Percentiles rank a stretch among this genome's conserved stretches.
Evolutionary conservation across 2,797 vertebrate species (phyloP).

Genomic region (Falco rusticolus): DNA sequence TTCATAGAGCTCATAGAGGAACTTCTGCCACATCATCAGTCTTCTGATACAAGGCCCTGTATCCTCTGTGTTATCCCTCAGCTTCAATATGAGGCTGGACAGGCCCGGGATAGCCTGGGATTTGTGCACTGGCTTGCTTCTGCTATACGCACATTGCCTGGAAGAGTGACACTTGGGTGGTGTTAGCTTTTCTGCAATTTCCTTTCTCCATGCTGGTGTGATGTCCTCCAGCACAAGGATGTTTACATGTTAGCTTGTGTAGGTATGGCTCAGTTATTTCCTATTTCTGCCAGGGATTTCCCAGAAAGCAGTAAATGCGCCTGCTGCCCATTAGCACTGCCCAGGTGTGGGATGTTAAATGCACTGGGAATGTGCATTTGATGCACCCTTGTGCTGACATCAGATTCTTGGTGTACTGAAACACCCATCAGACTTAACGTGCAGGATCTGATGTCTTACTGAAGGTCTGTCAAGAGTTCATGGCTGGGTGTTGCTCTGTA

Average conservation of each 20-base stretch:
- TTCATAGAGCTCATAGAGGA: neutral
- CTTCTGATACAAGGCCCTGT: neutral
- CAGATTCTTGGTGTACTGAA: neutral
- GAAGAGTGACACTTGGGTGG: accelerated
- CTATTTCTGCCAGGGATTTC: neutral
- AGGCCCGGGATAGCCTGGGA: neutral
- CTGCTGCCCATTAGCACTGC: neutral
- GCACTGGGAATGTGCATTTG: neutral
- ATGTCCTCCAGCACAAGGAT: neutral
- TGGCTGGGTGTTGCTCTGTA: neutral
- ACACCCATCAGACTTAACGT: accelerated
- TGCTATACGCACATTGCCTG: neutral
- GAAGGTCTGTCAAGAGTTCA: neutral
- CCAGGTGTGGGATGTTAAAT: neutral
- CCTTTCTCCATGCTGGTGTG: neutral
- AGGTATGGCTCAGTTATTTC: neutral
- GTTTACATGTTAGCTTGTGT: neutral
- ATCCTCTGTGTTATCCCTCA: neutral
- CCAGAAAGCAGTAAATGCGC: neutral
- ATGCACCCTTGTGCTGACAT: neutral
- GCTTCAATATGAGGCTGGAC: neutral
- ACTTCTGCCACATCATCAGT: neutral
- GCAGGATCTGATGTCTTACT: neutral
- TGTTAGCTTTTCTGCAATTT: neutral
- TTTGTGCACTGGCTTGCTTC: neutral